Evolutionary conservation across 30 jellyfish, hydroid and myxozoan species (phyloP).

Genomic region (Calvadosia cruxmelitensis): DNA sequence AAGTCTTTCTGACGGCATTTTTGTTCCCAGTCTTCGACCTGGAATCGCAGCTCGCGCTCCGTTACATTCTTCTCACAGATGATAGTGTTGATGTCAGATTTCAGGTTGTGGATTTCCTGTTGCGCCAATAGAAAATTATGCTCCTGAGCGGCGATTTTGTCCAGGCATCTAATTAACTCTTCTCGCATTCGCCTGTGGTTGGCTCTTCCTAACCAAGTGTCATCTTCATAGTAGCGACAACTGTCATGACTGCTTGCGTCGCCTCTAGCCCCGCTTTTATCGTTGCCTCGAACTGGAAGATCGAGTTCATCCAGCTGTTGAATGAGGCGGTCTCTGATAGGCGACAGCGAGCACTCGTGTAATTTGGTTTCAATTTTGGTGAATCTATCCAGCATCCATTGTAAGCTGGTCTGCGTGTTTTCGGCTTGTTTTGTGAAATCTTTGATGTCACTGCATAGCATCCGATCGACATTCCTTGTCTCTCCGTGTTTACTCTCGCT

Average conservation of each 20-base stretch:
- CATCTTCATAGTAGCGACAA: background rate
- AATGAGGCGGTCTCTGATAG: background rate
- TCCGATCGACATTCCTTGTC: background rate
- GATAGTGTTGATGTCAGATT: slow-evolving; percentile 17
- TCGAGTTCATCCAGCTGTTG: background rate
- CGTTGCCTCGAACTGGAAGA: background rate
- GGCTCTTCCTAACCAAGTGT: background rate
- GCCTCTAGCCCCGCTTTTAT: background rate
- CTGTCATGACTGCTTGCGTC: background rate
- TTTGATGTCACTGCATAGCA: background rate
- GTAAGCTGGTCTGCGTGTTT: background rate
- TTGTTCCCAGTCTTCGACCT: background rate
- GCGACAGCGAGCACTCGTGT: background rate
- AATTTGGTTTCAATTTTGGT: background rate
- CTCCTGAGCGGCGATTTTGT: slow-evolving; percentile 62
- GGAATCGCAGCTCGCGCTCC: background rate
- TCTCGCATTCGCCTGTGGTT: slow-evolving; percentile 52
- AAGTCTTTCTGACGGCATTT: background rate
- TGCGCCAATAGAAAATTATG: slow-evolving; percentile 62
- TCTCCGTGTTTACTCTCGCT: background rate
- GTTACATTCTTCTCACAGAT: background rate
- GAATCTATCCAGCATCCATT: background rate
- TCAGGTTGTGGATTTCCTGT: slow-evolving; percentile 45
- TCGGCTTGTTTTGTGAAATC: background rate
- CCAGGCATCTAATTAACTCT: slow-evolving; percentile 62